Evolutionary conservation across 2,888 invertebrate species (phyloP), one percentile per base, ranked within the genome.

Genomic region (Autographa pulchrina): DNA sequence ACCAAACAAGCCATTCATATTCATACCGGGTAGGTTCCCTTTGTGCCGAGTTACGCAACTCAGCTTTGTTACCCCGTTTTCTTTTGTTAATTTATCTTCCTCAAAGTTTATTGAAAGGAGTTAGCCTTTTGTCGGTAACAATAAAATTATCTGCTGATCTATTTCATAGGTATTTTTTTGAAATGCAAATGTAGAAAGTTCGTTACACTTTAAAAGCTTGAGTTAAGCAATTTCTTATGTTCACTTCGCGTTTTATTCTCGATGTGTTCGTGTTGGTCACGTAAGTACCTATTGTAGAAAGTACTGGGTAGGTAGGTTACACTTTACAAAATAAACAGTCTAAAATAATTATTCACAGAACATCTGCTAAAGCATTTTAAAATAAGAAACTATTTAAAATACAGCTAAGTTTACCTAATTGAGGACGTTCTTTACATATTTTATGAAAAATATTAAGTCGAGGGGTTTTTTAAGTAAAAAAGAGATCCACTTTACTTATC

Each of bases 1-100:
- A 83, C 89, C 86, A 91, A 93, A 91, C 89, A 91, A 86, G 84
- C 91, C 90, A 94, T 96, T 95, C 94, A 93, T 94, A 96, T 96
- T 95, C 94, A 95, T 94, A 91, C 85, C 82, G 86, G 87, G 90
- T 91, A 90, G 87, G 90, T 91, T 90, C 93, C 93, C 93, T 93
- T 94, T 93, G 92, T 92, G 86, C 89, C 75, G 69, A 86, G 91
- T 93, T 93, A 91, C 90, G 91, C 88, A 94, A 94, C 89, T 80
- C 83, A 78, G 85, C 88, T 88, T 91, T 89, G 89, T 90, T 87
- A 88, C 87, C 88, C 89, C 83, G 88, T 90, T 86, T 88, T 89
- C 88, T 89, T 92, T 92, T 90, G 91, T 93, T 92, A 90, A 91
- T 91, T 92, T 91, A 89, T 88, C 75, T 70, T 80, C 74, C 60